Conservation (phyloP, 2,888 invertebrate genomes). For the Leptinotarsa juncta region DNA sequence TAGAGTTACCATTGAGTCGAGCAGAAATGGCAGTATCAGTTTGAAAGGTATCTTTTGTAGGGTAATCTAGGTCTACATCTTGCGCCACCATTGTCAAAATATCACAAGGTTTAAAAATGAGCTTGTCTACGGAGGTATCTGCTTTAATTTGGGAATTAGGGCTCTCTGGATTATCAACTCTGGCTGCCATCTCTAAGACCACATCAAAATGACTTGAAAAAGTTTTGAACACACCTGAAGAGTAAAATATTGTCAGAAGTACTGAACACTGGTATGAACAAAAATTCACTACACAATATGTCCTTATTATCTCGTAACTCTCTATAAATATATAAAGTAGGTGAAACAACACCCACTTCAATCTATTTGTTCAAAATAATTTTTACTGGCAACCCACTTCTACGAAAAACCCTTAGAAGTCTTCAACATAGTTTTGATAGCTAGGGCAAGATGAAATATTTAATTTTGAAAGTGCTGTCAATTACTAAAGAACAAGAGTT, state of each 20-base stretch:
- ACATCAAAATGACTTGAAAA: constrained; percentile 89
- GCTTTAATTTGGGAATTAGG: constrained; percentile 69
- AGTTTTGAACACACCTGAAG: constrained; percentile 79
- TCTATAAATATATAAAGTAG: no score
- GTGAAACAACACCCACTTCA: no score
- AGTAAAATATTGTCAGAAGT: constrained; percentile 9
- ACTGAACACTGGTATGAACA: neutral
- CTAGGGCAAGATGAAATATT: neutral
- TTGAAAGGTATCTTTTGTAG: constrained; percentile 87
- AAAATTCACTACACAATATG: neutral
- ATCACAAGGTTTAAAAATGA: constrained; percentile 87
- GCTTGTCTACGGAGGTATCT: constrained; percentile 79
- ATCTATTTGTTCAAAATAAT: no score
- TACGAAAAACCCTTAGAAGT: no score
- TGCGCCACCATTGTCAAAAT: constrained; percentile 85
- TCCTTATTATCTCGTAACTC: no score
- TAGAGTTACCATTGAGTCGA: constrained; percentile 69
- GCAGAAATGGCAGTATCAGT: constrained; percentile 88
- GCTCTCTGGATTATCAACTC: constrained; percentile 76
- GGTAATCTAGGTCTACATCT: constrained; percentile 90
- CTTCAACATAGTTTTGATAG: neutral
- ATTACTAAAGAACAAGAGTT: no score
- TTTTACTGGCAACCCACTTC: no score
- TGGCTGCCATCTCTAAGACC: constrained; percentile 88
- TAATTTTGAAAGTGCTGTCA: no score